Evolutionary conservation across 1,140 invertebrate species (phyloP).

Genomic region (Aradophagus sp.): DNA sequence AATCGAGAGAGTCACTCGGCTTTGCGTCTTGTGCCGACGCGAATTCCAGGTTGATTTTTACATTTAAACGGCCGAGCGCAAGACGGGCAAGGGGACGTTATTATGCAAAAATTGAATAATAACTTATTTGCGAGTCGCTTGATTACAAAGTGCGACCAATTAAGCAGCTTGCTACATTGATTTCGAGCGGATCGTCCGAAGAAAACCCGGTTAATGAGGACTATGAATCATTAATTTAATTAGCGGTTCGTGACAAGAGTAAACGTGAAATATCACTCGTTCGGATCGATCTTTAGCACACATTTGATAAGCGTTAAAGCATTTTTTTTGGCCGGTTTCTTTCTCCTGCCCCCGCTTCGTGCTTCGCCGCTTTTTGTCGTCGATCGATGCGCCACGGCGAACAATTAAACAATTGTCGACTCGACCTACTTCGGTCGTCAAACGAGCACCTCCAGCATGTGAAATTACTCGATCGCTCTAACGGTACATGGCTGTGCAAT

Average conservation of each 20-base stretch:
- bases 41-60: conserved; percentile 53
- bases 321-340: conserved; percentile 14
- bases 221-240: conserved; percentile 53
- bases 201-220: conserved; percentile 27
- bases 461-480: conserved; percentile 40
- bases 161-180: conserved; percentile 24
- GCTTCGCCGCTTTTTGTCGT: background rate
- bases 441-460: conserved; percentile 29
- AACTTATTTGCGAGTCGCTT: conserved; percentile 18
- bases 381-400: conserved; percentile 22
- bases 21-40: too few species aligned
- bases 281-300: conserved; percentile 31
- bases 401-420: conserved; percentile 68
- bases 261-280: conserved; percentile 29
- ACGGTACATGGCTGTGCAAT: conserved; percentile 36
- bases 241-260: conserved; percentile 38
- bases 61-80: too few species aligned
- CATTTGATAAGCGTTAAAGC: conserved; percentile 37
- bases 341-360: conserved; percentile 1
- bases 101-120: conserved; percentile 49
- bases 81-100: conserved; percentile 18
- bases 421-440: conserved; percentile 57
- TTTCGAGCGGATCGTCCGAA: conserved; percentile 6
- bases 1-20: too few species aligned
- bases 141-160: conserved; percentile 31